A percentile compares a stretch with the other conserved stretches of the same genome.
Conservation (phyloP, 1,140 invertebrate species). For the Caenorhabditis inopinata region DNA sequence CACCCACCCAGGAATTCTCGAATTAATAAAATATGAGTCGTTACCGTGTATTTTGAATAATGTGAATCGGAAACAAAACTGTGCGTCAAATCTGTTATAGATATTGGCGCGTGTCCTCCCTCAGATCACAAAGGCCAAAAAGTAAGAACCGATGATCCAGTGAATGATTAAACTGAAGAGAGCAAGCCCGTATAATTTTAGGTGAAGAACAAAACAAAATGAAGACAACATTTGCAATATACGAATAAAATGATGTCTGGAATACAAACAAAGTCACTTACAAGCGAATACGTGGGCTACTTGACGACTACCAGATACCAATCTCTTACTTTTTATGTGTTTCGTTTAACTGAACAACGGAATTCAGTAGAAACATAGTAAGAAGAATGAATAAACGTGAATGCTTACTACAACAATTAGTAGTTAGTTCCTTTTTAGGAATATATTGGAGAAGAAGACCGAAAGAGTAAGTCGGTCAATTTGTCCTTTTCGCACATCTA, state of each 20-base stretch:
- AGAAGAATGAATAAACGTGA: background rate
- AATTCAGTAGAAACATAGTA: background rate
- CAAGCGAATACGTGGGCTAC: background rate
- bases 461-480: slow-evolving; percentile 31
- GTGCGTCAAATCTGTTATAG: too few species aligned
- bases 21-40: too few species aligned
- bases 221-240: too few species aligned
- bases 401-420: slow-evolving; percentile 25
- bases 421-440: background rate
- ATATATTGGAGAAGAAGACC: background rate
- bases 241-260: background rate
- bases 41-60: too few species aligned
- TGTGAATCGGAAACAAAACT: too few species aligned
- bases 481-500: slow-evolving; percentile 34
- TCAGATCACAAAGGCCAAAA: too few species aligned
- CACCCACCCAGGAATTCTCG: too few species aligned
- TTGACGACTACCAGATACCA: background rate
- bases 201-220: too few species aligned
- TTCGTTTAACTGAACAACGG: background rate
- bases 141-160: too few species aligned
- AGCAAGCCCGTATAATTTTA: too few species aligned
- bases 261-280: background rate
- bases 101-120: too few species aligned
- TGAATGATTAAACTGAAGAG: too few species aligned
- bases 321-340: slow-evolving; percentile 2